Evolutionary conservation across 2,113 vertebrate genomes (phyloP), one percentile per base, ranked within the genome.

Genomic region (Nesoenas mayeri): DNA sequence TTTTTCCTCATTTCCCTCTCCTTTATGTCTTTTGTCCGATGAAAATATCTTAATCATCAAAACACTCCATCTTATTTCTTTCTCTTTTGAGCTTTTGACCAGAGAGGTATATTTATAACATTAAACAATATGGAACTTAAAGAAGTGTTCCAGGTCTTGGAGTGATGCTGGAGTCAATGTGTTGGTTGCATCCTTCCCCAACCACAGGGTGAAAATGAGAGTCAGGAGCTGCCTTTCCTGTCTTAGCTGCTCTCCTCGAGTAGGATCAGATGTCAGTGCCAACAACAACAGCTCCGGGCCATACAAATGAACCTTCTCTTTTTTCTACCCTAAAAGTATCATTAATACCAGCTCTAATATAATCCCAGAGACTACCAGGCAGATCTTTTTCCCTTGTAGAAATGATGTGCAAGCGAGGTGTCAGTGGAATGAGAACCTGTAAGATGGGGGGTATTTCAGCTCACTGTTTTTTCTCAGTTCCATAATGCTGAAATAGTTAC

Each of bases 211-310:
- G 85, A 85, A 79, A 85, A 73, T 42, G 34, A 56, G 70, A 81
- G 91, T 44, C 48, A 57, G 82, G 83, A 96, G 95, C 90, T 97
- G 90, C 75, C 53, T 83, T 85, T 95, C 92, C 88, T 71, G 65
- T 80, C 92, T 70, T 48, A 60, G 93, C 93, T 85, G 71, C 75
- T 94, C 82, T 94, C 54, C 91, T 88, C 2, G 0, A 73, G 18
- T 12, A 60, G 74, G 47, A 74, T 73, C 85, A 15, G 48, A 53
- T 87, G n/a, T 90, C 67, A 22, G 67, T 91, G 92, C 93, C 96
- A 96, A 60, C 88, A 67, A 36, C 17, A 94, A 84, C 93, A 94
- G 90, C 95, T 86, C 38, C 85, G 36, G 93, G 95, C 82, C 93
- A 81, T 74, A 94, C 77, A 95, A 96, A 93, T 19, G 82, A 95